Evolutionary conservation across 2,797 vertebrate genomes (phyloP).

Genomic region (Xenopus petersii): DNA sequence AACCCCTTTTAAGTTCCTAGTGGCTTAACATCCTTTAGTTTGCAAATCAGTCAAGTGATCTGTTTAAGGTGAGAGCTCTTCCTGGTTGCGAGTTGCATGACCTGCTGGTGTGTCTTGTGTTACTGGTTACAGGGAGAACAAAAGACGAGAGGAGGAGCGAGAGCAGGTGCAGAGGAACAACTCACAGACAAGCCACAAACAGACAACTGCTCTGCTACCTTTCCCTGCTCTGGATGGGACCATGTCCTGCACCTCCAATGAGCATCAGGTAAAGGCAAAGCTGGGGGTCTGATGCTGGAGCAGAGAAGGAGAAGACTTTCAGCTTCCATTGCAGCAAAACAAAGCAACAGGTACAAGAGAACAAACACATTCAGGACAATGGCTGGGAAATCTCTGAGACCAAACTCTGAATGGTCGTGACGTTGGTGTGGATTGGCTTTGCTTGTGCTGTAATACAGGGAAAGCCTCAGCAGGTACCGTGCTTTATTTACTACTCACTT

Average conservation of each 20-base stretch:
- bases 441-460: not conserved
- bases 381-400: not conserved
- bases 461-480: constrained; percentile 11
- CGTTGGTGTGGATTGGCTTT: not conserved
- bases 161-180: constrained; percentile 35
- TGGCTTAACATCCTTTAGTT: constrained; percentile 17
- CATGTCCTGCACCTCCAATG: not conserved
- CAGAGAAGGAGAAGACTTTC: too few species aligned
- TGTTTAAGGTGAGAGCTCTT: constrained; percentile 31
- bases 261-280: not conserved
- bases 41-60: constrained; percentile 44
- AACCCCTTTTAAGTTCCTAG: not conserved
- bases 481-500: too few species aligned
- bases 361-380: not conserved
- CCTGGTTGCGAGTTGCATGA: constrained; percentile 35
- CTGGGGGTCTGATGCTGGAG: not conserved
- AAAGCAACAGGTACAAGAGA: not conserved
- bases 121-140: constrained; percentile 44
- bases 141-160: constrained; percentile 13
- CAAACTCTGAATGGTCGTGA: not conserved
- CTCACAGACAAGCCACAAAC: constrained; percentile 9
- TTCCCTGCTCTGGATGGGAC: not conserved
- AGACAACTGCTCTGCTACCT: constrained; percentile 15
- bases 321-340: not conserved
- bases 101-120: constrained; percentile 39